Conservation (phyloP, 2,797 vertebrate species). For the Sparus aurata region DNA sequence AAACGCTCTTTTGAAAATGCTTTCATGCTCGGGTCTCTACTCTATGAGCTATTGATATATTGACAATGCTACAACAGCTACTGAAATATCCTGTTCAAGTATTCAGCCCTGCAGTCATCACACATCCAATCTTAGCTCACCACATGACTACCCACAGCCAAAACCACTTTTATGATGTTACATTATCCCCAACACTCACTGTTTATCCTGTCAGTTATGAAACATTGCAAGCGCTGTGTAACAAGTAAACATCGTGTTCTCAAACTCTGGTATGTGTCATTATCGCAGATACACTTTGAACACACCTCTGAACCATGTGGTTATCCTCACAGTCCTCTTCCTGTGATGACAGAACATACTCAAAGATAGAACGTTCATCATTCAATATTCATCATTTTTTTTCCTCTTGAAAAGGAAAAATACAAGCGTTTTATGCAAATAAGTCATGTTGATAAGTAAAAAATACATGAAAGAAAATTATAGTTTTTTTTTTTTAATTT, state of each 20-base stretch:
- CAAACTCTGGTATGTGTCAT: conserved; percentile 62
- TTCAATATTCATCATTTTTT: neutral
- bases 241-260: conserved; percentile 47
- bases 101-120: conserved; percentile 87
- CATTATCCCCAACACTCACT: conserved; percentile 77
- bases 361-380: conserved; percentile 31
- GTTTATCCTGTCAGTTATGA: conserved; percentile 67
- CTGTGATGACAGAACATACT: conserved; percentile 28
- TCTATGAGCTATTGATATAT: conserved; percentile 88
- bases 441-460: conserved; percentile 22
- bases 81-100: conserved; percentile 89
- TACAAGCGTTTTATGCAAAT: neutral
- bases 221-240: conserved; percentile 45
- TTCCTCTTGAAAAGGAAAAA: conserved; percentile 10
- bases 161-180: conserved; percentile 84
- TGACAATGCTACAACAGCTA: conserved; percentile 85
- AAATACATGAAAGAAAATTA: conserved; percentile 12
- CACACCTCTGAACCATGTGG: conserved; percentile 31
- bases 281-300: conserved; percentile 47
- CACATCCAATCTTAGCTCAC: conserved; percentile 80
- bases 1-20: conserved; percentile 88
- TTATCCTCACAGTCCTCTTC: conserved; percentile 36
- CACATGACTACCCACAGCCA: conserved; percentile 79
- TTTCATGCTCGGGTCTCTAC: conserved; percentile 85
- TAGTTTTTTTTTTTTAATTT: neutral